Evolutionary conservation across 2,888 invertebrate genomes (phyloP).

Genomic region (Myopa testacea): DNA sequence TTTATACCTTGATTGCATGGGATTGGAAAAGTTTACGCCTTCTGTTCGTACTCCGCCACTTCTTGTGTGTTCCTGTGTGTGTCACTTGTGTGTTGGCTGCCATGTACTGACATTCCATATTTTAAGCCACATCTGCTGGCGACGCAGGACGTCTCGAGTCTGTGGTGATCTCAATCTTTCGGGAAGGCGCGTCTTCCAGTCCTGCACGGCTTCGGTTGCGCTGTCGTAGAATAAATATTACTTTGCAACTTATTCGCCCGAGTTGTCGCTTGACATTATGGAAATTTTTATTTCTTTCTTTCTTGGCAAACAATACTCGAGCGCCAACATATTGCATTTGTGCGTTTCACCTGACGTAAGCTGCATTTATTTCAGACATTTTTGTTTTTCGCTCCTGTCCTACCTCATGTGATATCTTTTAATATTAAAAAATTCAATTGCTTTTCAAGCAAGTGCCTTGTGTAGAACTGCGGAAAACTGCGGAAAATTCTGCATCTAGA

Average conservation of each 20-base stretch:
- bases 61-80: too few species aligned
- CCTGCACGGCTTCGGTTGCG: not conserved
- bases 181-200: not conserved
- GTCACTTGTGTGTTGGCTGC: not conserved
- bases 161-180: not conserved
- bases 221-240: slow-evolving; percentile 4
- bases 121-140: slow-evolving; percentile 11
- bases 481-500: not conserved
- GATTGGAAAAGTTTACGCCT: not conserved
- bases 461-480: not conserved
- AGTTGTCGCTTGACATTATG: slow-evolving; percentile 15
- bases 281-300: slow-evolving; percentile 15
- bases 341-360: slow-evolving; percentile 22
- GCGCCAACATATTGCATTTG: slow-evolving; percentile 11
- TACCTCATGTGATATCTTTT: not conserved
- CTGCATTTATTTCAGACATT: slow-evolving; percentile 19
- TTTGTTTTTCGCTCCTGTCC: not conserved
- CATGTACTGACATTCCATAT: not conserved
- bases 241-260: slow-evolving; percentile 10
- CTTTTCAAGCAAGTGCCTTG: slow-evolving; percentile 7
- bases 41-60: not conserved
- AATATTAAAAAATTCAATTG: slow-evolving; percentile 24
- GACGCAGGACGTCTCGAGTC: not conserved
- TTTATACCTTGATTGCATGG: not conserved
- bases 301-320: not conserved